These are phyloP conservation scores for Lasius platythorax DNA, from an alignment of 2,888 invertebrate genomes.

Conservation along the genomic window DNA sequence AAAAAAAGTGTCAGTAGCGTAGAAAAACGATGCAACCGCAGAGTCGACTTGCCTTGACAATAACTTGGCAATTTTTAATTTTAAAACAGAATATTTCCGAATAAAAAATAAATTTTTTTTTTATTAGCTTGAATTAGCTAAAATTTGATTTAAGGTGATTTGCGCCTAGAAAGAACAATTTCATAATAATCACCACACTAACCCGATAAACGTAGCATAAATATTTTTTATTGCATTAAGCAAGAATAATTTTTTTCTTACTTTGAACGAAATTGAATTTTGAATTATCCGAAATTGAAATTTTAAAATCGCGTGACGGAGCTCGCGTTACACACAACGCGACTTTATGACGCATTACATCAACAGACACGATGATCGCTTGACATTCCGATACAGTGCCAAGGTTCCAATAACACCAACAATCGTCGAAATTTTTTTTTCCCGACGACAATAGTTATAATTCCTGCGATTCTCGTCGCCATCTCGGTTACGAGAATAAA, in stretches of 20 bases:
- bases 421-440: neutral
- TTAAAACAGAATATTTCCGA: neutral
- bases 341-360: neutral
- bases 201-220: neutral
- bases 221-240: neutral
- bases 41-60: neutral
- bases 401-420: neutral
- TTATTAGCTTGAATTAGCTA: neutral
- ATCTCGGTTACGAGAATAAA: neutral
- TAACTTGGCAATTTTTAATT: neutral
- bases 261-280: neutral
- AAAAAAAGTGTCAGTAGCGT: neutral
- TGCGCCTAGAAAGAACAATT: neutral
- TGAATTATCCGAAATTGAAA: neutral
- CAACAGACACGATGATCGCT: neutral
- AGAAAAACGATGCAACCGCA: neutral
- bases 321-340: neutral
- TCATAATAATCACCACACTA: neutral
- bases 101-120: neutral
- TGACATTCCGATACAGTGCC: neutral
- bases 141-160: neutral
- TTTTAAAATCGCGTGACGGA: neutral
- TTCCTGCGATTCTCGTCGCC: conserved; percentile 15
- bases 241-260: neutral
- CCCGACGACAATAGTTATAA: neutral